Evolutionary conservation across 2,113 vertebrate genomes (phyloP), one percentile per base, ranked within the genome.

Genomic region (Passer montanus): DNA sequence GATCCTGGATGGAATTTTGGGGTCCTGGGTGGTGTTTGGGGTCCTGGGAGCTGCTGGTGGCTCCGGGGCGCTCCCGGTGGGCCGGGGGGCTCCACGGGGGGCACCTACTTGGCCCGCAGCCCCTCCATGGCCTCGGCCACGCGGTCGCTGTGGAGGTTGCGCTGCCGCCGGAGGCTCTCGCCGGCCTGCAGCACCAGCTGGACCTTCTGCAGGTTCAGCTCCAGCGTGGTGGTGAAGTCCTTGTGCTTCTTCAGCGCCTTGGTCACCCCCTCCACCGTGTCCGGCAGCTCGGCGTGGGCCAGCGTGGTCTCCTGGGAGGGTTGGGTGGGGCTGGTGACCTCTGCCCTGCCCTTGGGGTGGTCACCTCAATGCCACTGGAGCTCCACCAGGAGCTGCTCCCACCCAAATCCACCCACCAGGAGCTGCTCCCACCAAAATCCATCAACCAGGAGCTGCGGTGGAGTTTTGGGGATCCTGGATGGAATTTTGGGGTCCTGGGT

Each of bases 151-250:
- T 99, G 99, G 97, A 98, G 97, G 93, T 98, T 99, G 89, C 97
- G 98, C 90, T 99, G 99, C 41, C 98, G 98, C 83, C 98, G 98
- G n/a, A 99, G 98, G 91, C 98, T 98, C 84, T 99, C 98, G 2
- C 99, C 99, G 0, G 99, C 99, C 90, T 99, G 98, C 7, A 99
- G 98, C 1, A 98, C 98, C 72, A 97, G 96, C 33, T 99, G 98
- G 89, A 99, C 98, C 89, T 99, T 97, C 87, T 99, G 99, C 69
- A 98, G 96, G 98, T 98, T 98, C 68, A 99, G 98, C 88, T 99
- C 99, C 99, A 99, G 98, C 16, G 98, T 99, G 90, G 98, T 99
- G 96, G 97, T 98, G 96, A 99, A 99, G 94, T 99, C 99, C 69
- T 98, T 98, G 97, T 99, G 99, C 93, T 97, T 98, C 96, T 98